Percentiles rank a stretch among this genome's conserved stretches.
Evolutionary conservation across 1,140 invertebrate genomes (phyloP).

Genomic region (Teleopsis dalmanni): DNA sequence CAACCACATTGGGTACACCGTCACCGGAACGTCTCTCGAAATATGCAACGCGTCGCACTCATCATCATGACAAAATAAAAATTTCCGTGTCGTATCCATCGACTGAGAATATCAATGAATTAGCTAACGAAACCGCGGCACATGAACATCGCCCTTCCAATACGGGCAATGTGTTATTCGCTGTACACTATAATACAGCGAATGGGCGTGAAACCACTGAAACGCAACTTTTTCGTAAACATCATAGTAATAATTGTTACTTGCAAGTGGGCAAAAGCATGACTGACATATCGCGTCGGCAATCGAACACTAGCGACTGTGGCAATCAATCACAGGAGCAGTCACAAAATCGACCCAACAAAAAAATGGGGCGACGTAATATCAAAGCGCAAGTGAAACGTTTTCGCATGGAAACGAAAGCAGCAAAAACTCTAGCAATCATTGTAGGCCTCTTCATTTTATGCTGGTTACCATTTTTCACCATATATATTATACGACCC

Average conservation of each 20-base stretch:
- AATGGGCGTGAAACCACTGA: slow-evolving; percentile 33
- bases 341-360: slow-evolving; percentile 37
- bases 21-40: slow-evolving; percentile 36
- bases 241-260: slow-evolving; percentile 52
- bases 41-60: slow-evolving; percentile 37
- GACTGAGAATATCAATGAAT: slow-evolving; percentile 57
- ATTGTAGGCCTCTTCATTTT: slow-evolving; percentile 88
- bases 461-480: slow-evolving; percentile 86
- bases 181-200: slow-evolving; percentile 28
- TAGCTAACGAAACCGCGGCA: slow-evolving; percentile 41
- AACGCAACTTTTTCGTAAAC: slow-evolving; percentile 37
- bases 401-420: slow-evolving; percentile 71
- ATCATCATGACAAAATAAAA: slow-evolving; percentile 66
- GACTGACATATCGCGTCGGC: slow-evolving; percentile 33
- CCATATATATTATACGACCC: slow-evolving; percentile 73
- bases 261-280: slow-evolving; percentile 48
- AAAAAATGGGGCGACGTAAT: slow-evolving; percentile 57
- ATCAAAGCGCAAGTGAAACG: slow-evolving; percentile 53
- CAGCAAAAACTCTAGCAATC: slow-evolving; percentile 82
- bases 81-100: slow-evolving; percentile 78
- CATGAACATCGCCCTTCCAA: slow-evolving; percentile 17
- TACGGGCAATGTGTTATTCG: slow-evolving; percentile 27
- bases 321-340: slow-evolving; percentile 33
- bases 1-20: slow-evolving; percentile 37
- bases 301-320: slow-evolving; percentile 44